Conservation (phyloP, 2,797 vertebrate genomes). For the Hozukius guyotensis region DNA sequence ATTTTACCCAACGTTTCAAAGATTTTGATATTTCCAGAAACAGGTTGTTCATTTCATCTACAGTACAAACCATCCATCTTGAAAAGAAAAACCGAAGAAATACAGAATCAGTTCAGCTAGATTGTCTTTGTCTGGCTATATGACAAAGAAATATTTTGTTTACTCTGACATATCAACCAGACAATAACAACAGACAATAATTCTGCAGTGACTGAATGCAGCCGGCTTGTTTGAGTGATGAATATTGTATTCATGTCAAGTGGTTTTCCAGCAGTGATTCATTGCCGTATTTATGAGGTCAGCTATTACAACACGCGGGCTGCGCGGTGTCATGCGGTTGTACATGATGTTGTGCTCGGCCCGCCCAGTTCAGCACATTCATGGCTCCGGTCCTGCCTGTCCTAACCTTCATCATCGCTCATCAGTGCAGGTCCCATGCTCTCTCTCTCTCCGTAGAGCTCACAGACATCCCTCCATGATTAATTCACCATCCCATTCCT, state of each 20-base stretch:
- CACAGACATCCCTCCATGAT: conserved; percentile 53
- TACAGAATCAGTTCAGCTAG: neutral
- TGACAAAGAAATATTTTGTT: neutral
- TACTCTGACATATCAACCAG: neutral
- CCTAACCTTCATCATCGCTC: conserved; percentile 38
- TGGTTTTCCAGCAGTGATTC: conserved; percentile 39
- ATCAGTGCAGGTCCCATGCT: conserved; percentile 16
- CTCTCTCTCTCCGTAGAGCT: neutral
- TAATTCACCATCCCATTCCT: conserved; percentile 65
- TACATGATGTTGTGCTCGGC: conserved; percentile 11
- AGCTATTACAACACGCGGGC: conserved; percentile 11
- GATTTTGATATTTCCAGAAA: neutral
- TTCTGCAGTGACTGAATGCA: neutral
- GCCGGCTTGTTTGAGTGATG: conserved; percentile 19
- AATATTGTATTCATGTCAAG: conserved; percentile 27
- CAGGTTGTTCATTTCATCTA: neutral
- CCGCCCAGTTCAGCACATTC: neutral
- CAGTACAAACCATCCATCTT: neutral
- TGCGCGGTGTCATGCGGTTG: neutral
- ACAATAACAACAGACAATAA: neutral
- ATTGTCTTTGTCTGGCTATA: neutral
- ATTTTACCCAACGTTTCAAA: neutral
- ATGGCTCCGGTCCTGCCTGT: conserved; percentile 4
- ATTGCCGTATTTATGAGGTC: conserved; percentile 48
- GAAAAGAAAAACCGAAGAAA: neutral